These are phyloP conservation scores for Falco berigora DNA, from an alignment of 2,797 vertebrate species.

Conservation along the genomic window DNA sequence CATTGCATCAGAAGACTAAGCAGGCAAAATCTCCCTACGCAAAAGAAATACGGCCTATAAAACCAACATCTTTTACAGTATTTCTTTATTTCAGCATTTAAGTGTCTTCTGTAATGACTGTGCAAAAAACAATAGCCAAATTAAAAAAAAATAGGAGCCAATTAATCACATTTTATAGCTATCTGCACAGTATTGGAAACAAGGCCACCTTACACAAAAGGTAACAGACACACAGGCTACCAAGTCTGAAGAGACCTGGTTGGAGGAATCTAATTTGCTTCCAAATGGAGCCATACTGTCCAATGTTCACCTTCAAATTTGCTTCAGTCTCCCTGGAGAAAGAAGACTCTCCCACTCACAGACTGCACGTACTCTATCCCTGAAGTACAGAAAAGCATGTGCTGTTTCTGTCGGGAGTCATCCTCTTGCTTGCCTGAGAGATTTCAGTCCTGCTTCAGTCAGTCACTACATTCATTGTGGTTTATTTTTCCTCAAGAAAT, in stretches of 20 bases:
- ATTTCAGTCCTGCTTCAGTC: not conserved
- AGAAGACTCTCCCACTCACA: not conserved
- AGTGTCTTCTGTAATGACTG: not conserved
- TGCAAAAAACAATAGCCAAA: not conserved
- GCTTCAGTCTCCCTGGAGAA: not conserved
- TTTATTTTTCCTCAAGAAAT: not conserved
- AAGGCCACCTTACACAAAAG: not conserved
- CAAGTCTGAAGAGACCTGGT: not conserved
- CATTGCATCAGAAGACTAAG: not conserved
- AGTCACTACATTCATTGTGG: not conserved
- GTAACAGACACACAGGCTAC: not conserved
- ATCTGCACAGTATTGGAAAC: not conserved
- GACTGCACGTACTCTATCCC: not conserved
- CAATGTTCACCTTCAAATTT: not conserved
- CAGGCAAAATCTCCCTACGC: not conserved
- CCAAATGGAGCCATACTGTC: not conserved
- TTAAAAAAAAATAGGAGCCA: not conserved
- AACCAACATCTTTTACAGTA: not conserved
- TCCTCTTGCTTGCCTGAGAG: not conserved
- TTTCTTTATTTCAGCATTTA: not conserved
- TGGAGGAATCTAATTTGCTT: not conserved
- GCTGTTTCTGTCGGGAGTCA: not conserved
- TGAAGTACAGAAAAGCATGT: not conserved
- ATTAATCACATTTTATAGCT: not conserved
- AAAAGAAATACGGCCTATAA: not conserved